Conservation (phyloP, 2,113 vertebrate species). For the Synchiropus splendidus region DNA sequence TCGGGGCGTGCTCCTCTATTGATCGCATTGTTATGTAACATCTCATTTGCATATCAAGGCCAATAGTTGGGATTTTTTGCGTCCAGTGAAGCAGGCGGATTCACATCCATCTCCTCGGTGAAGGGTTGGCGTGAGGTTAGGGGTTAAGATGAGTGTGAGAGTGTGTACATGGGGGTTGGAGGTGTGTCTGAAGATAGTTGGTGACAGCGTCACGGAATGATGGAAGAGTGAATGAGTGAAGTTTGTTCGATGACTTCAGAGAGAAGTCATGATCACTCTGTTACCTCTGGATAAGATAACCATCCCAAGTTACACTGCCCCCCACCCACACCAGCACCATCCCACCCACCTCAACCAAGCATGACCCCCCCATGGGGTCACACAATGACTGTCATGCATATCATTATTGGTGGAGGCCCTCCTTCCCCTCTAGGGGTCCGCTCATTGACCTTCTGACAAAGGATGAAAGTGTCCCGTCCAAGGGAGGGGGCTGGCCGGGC, state of each 20-base stretch:
- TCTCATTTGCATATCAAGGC: slow-evolving; percentile 50
- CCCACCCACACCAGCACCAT: slow-evolving; percentile 19
- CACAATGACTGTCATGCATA: slow-evolving; percentile 76
- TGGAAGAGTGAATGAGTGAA: too few species aligned
- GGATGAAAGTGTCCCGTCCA: slow-evolving; percentile 81
- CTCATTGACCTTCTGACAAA: slow-evolving; percentile 80
- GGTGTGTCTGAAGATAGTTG: slow-evolving; percentile 2
- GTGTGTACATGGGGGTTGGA: background rate
- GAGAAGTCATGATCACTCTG: slow-evolving; percentile 10
- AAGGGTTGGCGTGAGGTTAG: slow-evolving; percentile 29
- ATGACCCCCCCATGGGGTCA: slow-evolving; percentile 60
- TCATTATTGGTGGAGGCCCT: slow-evolving; percentile 81
- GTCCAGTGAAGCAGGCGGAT: slow-evolving; percentile 32
- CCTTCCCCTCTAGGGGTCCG: slow-evolving; percentile 70
- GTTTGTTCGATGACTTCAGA: too few species aligned
- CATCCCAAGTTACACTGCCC: slow-evolving; percentile 35
- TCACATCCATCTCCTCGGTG: slow-evolving; percentile 29
- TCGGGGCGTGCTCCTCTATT: slow-evolving; percentile 1
- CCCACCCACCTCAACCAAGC: slow-evolving; percentile 59
- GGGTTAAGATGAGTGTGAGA: slow-evolving; percentile 34
- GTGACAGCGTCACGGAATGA: background rate
- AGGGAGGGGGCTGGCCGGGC: slow-evolving; percentile 48
- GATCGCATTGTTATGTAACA: slow-evolving; percentile 35
- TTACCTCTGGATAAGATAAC: slow-evolving; percentile 52
- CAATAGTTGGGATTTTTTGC: slow-evolving; percentile 30